Evolutionary conservation across 2,888 invertebrate species (phyloP), one percentile per base, ranked within the genome.

Genomic region (Stomorhina lunata): DNA sequence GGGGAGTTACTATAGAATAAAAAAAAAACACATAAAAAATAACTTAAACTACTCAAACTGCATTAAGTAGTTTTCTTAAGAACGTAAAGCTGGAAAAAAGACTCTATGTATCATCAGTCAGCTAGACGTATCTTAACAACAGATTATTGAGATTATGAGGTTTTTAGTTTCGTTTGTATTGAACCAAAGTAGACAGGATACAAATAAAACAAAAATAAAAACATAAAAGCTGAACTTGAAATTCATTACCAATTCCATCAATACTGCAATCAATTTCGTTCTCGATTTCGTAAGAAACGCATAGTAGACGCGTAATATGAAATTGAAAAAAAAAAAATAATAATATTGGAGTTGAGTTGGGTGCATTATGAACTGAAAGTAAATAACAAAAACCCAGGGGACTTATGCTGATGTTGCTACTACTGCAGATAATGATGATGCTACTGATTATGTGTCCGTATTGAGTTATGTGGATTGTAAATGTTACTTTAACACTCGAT

Each of bases 241-340:
- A 65, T 69, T 69, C 78, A 77, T 81, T 81, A 69, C 68, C 72
- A 73, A 77, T 77, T 81, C 48, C 34, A 81, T 78, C 68, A 65
- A 69, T 40, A 55, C 37, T 15, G 57, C 63, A 66, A 78, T 78
- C 63, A 63, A 69, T 73, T 78, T 78, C 55, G 48, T 45, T 43
- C 27, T 34, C 7, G 29, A 29, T 57, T 57, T 57, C 32, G 15
- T 45, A 34, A 32, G 45, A 73, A 57, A 37, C 66, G 34, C 55
- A 61, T 43, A 55, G 29, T 25, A 32, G 5, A 57, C 20, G 5
- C 20, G 20, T 27, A 59, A 40, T 12, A 12, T 29, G 10, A 57
- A 68, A 53, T 12, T n/a, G 29, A 48, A 25, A 34, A 27, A 5
- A 0, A 48, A 32, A 25, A 25, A n/a, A 37, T 25, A 32, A 6